Evolutionary conservation across 2,797 vertebrate genomes (phyloP).

Genomic region (Pteropus rufus): DNA sequence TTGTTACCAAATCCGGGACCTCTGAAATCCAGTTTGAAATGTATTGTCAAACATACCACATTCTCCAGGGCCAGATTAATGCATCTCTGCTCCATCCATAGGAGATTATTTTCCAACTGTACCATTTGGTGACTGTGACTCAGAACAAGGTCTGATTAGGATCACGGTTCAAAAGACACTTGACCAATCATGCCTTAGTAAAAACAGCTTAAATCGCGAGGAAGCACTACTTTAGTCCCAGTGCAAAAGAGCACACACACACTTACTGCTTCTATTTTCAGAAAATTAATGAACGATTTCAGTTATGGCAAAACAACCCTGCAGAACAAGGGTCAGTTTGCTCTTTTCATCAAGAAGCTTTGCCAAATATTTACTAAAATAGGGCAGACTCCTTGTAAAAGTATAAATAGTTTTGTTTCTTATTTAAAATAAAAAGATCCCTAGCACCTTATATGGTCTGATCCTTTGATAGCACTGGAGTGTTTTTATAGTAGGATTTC

Average conservation of each 20-base stretch:
- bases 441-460: constrained; percentile 85
- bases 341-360: constrained; percentile 84
- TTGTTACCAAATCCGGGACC: constrained; percentile 51
- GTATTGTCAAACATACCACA: constrained; percentile 38
- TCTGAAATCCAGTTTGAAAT: constrained; percentile 50
- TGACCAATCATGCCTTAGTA: constrained; percentile 20
- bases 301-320: constrained; percentile 77
- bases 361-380: constrained; percentile 88
- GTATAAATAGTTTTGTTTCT: constrained; percentile 87
- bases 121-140: constrained; percentile 24
- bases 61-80: constrained; percentile 32
- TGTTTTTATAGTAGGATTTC: constrained; percentile 79
- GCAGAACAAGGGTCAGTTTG: constrained; percentile 82
- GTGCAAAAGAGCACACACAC: constrained; percentile 59
- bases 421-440: constrained; percentile 86
- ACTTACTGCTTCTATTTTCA: constrained; percentile 77
- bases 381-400: constrained; percentile 85
- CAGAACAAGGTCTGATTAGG: not conserved
- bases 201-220: constrained; percentile 58
- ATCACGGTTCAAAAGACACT: constrained; percentile 22
- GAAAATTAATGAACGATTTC: constrained; percentile 77
- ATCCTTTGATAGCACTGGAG: constrained; percentile 82
- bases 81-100: not conserved
- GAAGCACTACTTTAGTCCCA: constrained; percentile 50
- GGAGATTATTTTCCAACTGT: constrained; percentile 48